Conservation (phyloP, 2,888 invertebrate species). For the Leucania comma region DNA sequence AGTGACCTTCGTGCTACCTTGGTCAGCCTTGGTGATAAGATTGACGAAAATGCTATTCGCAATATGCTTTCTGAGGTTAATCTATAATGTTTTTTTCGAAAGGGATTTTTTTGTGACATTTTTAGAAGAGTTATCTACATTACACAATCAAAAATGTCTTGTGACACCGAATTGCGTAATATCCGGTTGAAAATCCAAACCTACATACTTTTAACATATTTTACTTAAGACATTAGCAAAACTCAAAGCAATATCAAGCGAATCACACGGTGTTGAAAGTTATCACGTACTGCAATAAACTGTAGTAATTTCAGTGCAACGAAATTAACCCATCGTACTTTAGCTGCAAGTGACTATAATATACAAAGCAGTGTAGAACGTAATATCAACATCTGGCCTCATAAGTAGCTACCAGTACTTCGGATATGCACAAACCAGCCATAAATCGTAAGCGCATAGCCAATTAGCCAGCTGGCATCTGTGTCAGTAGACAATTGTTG, state of each 20-base stretch:
- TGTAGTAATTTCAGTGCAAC: constrained; percentile 39
- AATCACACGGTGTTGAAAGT: constrained; percentile 27
- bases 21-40: constrained; percentile 90
- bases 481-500: constrained; percentile 57
- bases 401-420: constrained; percentile 47
- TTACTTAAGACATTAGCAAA: constrained; percentile 6
- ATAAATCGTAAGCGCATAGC: constrained; percentile 61
- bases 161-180: neutral
- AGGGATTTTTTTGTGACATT: neutral
- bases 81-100: neutral
- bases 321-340: constrained; percentile 44
- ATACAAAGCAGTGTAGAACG: constrained; percentile 17
- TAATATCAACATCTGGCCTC: constrained; percentile 57
- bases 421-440: constrained; percentile 51
- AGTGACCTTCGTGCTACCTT: constrained; percentile 92
- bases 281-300: constrained; percentile 31
- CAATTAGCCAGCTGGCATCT: constrained; percentile 66
- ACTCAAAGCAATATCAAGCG: constrained; percentile 19
- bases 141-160: neutral
- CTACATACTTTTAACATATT: neutral
- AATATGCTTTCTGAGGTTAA: constrained; percentile 92
- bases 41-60: constrained; percentile 90
- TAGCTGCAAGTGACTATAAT: constrained; percentile 1
- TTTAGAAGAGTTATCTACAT: neutral
- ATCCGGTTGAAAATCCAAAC: neutral